These are phyloP conservation scores for Archips xylosteana DNA, from an alignment of 2,888 invertebrate species.

Conservation along the genomic window DNA sequence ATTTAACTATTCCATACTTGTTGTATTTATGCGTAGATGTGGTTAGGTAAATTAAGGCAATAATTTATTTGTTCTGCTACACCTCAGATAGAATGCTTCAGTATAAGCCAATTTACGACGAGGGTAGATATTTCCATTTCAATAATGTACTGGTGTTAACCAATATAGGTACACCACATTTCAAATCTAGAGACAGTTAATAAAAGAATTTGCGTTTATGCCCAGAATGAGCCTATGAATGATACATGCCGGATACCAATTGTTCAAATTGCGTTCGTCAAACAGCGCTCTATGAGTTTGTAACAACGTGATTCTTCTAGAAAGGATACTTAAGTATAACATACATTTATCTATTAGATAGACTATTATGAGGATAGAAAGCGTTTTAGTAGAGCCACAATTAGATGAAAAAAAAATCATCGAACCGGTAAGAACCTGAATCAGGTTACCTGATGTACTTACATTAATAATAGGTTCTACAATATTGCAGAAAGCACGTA, in stretches of 20 bases:
- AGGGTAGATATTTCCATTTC: neutral
- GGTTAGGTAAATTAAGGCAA: conserved; percentile 45
- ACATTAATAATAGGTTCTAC: too few species aligned
- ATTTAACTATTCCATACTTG: conserved; percentile 49
- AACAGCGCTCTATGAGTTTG: neutral
- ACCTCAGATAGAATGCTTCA: conserved; percentile 30
- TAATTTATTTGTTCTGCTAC: conserved; percentile 45
- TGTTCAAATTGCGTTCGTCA: neutral
- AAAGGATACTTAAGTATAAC: neutral
- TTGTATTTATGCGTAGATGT: conserved; percentile 47
- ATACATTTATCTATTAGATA: neutral
- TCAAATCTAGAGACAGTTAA: neutral
- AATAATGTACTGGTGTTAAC: neutral
- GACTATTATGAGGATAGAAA: neutral
- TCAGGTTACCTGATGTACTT: too few species aligned
- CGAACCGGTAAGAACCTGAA: neutral
- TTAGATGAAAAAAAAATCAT: neutral
- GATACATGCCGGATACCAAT: neutral
- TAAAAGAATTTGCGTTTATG: neutral
- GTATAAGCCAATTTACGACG: neutral
- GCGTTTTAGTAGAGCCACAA: neutral
- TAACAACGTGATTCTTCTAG: neutral
- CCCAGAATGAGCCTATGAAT: neutral
- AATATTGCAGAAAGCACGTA: too few species aligned
- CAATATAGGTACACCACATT: neutral